Evolutionary conservation across 2,113 vertebrate species (phyloP).

Genomic region (Crotalus tigris): DNA sequence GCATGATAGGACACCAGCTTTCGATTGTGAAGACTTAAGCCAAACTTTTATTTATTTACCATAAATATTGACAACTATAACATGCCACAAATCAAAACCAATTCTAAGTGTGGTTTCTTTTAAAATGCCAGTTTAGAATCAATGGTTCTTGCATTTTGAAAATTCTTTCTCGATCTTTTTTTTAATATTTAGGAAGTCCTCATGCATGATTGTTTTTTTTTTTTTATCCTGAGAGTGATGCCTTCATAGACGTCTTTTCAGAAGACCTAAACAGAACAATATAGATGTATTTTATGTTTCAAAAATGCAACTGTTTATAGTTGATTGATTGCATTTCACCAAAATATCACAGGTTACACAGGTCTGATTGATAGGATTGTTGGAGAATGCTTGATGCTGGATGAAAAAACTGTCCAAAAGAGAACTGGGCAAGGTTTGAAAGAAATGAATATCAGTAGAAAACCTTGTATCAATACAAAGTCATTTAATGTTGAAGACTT

Average conservation of each 20-base stretch:
- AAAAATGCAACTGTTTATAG: no score
- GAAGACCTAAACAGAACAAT: neutral
- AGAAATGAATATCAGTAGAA: neutral
- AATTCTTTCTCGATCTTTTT: neutral
- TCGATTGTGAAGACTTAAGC: no score
- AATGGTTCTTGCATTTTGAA: neutral
- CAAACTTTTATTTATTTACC: neutral
- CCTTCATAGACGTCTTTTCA: neutral
- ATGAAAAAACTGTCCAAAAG: neutral
- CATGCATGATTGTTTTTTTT: neutral
- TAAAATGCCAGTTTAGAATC: neutral
- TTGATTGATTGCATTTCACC: neutral
- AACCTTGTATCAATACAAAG: neutral
- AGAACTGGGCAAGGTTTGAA: neutral
- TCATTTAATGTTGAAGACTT: neutral
- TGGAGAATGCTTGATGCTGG: neutral
- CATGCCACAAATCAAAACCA: neutral
- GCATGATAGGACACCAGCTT: no score
- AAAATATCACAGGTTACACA: neutral
- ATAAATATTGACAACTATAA: neutral
- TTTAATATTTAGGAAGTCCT: neutral
- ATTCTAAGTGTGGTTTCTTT: neutral
- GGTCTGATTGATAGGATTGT: neutral
- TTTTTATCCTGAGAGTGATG: neutral
- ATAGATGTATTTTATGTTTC: neutral